phyloP scores from a whole-genome alignment of 2,797 vertebrate species.

The Muraenolepis orangiensis region DNA sequence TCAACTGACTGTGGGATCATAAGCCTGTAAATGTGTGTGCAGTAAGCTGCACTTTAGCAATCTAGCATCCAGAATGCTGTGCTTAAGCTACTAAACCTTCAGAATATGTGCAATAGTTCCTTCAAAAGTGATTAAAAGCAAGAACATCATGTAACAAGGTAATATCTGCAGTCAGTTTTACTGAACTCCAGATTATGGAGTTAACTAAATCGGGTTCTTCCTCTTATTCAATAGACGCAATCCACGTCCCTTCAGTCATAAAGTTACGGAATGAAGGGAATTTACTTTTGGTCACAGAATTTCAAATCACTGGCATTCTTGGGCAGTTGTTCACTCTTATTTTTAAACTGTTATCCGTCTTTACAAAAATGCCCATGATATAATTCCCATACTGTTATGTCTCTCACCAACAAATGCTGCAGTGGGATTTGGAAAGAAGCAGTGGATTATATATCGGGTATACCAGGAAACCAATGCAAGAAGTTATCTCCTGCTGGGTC shows the following conservation, averaged over 20 bases:
- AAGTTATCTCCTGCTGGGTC: background rate
- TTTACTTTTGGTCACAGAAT: conserved; percentile 34
- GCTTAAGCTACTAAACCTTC: conserved; percentile 28
- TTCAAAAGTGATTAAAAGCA: conserved; percentile 20
- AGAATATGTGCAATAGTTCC: conserved; percentile 44
- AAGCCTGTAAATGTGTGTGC: conserved; percentile 40
- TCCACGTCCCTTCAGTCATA: background rate
- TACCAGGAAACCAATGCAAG: background rate
- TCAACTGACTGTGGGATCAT: conserved; percentile 21
- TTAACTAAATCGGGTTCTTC: conserved; percentile 9
- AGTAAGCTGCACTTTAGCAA: conserved; percentile 43
- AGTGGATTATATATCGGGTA: background rate
- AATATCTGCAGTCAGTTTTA: conserved; percentile 32
- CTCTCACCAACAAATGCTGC: background rate
- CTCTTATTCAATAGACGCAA: background rate
- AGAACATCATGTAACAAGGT: conserved; percentile 34
- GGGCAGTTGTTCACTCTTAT: background rate
- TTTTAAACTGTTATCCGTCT: background rate
- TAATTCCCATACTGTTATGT: background rate
- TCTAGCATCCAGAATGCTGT: conserved; percentile 17
- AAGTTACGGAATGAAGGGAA: conserved; percentile 32
- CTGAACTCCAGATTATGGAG: background rate
- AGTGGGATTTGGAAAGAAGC: background rate
- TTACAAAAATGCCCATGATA: background rate
- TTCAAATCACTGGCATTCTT: background rate